These are phyloP conservation scores for Silvanus unidentatus DNA, from an alignment of 2,888 invertebrate genomes.

Conservation along the genomic window DNA sequence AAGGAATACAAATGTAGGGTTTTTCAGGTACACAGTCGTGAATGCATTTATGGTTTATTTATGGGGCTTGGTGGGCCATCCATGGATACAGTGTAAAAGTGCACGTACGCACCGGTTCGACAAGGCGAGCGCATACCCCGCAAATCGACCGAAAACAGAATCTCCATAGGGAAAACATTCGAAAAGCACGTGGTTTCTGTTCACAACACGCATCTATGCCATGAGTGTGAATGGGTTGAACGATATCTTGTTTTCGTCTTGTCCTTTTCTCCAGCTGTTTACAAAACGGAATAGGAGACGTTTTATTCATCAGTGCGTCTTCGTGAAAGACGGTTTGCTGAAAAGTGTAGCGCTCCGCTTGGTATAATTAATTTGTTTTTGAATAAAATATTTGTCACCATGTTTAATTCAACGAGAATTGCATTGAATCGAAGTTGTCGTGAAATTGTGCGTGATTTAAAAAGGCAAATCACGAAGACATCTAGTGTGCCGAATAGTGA, in stretches of 20 bases:
- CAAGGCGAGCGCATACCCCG: neutral
- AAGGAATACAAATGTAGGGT: no score
- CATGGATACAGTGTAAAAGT: neutral
- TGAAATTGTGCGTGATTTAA: conserved; percentile 32
- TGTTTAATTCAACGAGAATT: conserved; percentile 26
- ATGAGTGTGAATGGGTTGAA: conserved; percentile 2
- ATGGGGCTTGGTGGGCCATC: no score
- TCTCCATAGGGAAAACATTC: conserved; percentile 11
- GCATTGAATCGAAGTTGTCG: conserved; percentile 31
- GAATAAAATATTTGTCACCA: conserved; percentile 12
- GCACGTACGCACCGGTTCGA: conserved; percentile 2
- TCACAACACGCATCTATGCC: conserved; percentile 10
- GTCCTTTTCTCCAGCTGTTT: conserved; percentile 33
- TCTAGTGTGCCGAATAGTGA: conserved; percentile 57
- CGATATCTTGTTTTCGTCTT: conserved; percentile 35
- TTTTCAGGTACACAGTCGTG: no score
- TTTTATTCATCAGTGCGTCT: conserved; percentile 21
- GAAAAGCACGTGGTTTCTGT: conserved; percentile 18
- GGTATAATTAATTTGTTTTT: neutral
- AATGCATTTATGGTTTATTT: no score
- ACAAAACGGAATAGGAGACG: conserved; percentile 27
- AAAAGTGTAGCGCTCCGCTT: neutral
- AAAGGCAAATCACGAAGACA: conserved; percentile 53
- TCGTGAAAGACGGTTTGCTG: no score
- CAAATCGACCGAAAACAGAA: neutral